A percentile compares a stretch with the other conserved stretches of the same genome.
Conservation (phyloP, 2,113 vertebrate genomes). For the Rallus limicola region DNA sequence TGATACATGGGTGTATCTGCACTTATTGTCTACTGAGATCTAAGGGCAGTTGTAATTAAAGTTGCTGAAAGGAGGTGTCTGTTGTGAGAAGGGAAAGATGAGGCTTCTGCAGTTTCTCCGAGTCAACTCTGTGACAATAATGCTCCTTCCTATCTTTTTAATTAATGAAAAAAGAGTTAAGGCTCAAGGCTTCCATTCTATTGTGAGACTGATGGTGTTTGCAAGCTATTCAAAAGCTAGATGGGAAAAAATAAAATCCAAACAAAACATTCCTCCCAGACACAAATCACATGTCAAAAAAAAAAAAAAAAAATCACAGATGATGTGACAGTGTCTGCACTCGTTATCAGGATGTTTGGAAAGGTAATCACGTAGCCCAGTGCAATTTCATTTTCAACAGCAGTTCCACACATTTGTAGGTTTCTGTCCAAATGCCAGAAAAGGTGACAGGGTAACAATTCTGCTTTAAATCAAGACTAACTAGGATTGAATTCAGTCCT, state of each 20-base stretch:
- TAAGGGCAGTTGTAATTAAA: not conserved
- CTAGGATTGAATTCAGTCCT: not conserved
- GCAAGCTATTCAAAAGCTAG: not conserved
- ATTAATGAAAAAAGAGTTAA: not conserved
- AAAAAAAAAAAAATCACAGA: not conserved
- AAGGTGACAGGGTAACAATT: constrained; percentile 20
- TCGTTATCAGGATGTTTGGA: not conserved
- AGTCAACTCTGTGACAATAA: not conserved
- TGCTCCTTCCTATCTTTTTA: not conserved
- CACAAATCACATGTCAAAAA: not conserved
- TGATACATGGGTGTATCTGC: not conserved
- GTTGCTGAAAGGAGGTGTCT: not conserved
- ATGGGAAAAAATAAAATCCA: not conserved
- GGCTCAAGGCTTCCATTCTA: not conserved
- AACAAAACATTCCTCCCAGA: not conserved
- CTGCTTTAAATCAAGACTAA: constrained; percentile 25
- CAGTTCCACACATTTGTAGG: not conserved
- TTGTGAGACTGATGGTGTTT: not conserved
- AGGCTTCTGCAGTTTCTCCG: not conserved
- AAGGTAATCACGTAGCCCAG: not conserved
- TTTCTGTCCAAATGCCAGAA: constrained; percentile 19
- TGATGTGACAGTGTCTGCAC: not conserved
- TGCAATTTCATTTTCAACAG: not conserved
- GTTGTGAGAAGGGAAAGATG: not conserved
- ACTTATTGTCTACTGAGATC: not conserved